These are phyloP conservation scores for Drosophila bipectinata DNA, from an alignment of 1,140 invertebrate genomes.

Conservation along the genomic window DNA sequence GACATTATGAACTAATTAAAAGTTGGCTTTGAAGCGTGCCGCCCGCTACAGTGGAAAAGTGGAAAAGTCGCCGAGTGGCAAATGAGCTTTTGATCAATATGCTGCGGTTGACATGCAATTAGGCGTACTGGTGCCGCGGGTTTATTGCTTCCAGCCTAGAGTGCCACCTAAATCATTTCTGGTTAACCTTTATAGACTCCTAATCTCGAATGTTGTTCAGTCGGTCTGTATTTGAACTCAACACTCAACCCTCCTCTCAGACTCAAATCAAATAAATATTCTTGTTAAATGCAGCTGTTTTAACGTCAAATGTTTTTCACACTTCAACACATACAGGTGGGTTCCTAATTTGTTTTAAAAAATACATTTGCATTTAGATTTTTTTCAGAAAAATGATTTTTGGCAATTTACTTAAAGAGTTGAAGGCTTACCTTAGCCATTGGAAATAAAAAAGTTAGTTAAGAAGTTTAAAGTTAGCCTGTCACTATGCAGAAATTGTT, in stretches of 20 bases:
- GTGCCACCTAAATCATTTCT: slow-evolving; percentile 55
- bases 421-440: neutral
- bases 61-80: slow-evolving; percentile 29
- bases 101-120: slow-evolving; percentile 57
- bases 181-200: slow-evolving; percentile 50
- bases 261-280: neutral
- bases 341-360: neutral
- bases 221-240: neutral
- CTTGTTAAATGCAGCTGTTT: slow-evolving; percentile 1
- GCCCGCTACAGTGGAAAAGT: slow-evolving; percentile 14
- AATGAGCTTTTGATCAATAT: slow-evolving; percentile 68
- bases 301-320: neutral
- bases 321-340: neutral
- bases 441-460: neutral
- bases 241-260: too few relatives aligned
- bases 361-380: neutral
- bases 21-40: slow-evolving; percentile 63
- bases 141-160: slow-evolving; percentile 10
- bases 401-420: neutral
- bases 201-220: slow-evolving; percentile 7
- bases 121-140: slow-evolving; percentile 46
- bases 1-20: slow-evolving; percentile 72
- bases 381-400: neutral
- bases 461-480: neutral
- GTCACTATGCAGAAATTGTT: neutral